Evolutionary conservation across 2,113 vertebrate genomes (phyloP), one percentile per base, ranked within the genome.

Genomic region (Garra rufa): DNA sequence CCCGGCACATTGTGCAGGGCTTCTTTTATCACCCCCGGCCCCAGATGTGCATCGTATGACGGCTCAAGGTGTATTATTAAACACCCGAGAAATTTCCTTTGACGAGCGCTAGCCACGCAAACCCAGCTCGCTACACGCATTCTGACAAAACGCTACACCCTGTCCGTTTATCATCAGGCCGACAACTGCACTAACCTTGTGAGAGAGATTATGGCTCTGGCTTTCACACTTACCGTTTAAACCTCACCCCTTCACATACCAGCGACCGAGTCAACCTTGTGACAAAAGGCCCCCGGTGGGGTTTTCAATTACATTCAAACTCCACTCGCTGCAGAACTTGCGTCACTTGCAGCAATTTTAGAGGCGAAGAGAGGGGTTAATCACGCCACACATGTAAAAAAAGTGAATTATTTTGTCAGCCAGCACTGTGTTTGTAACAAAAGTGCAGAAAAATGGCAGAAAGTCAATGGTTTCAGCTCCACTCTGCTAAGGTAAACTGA

Each of bases 171-270:
- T 91, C 82, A 30, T 88, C 89, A 83, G 59, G 80, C 38, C 50
- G 80, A 91, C 92, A 92, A 92, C 78, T 80, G 78, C 14, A 34
- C 74, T 69, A 89, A 80, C 87, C 91, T 87, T 85, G 89, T 90
- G 91, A 90, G 87, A 86, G 87, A 88, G 85, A 89, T 90, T 88
- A 90, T 21, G 73, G 65, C 75, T 88, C 89, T 71, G 86, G 82
- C 89, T 89, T 91, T 91, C 88, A 90, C 91, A 89, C 90, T 90
- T 91, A 88, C 87, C 83, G 89, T 83, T 86, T 78, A 87, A 87
- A 88, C 87, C 84, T 86, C 83, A 86, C 46, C 55, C 67, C 84
- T 85, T 78, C 74, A 21, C 79, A 80, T 80, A 67, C 78, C 61
- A 76, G 43, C 78, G 76, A 52, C 83, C 84, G 87, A 88, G 80